phyloP scores from a whole-genome alignment of 2,888 invertebrate genomes.

The Eumerus sabulonum region DNA sequence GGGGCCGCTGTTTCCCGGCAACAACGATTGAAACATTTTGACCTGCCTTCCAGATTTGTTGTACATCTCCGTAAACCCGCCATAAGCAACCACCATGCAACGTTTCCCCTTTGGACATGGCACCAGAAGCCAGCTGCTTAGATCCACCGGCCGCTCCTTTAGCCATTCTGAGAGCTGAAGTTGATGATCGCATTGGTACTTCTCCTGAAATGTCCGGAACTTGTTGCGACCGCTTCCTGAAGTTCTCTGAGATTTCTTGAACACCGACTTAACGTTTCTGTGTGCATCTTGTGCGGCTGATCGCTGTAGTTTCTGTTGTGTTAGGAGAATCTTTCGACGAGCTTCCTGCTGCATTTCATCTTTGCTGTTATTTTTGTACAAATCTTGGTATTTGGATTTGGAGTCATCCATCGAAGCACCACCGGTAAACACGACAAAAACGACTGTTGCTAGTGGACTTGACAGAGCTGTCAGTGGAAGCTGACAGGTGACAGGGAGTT shows the following conservation, averaged over 20 bases:
- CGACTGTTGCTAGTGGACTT: too few relatives aligned
- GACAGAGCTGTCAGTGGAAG: too few relatives aligned
- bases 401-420: constrained; percentile 39
- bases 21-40: constrained; percentile 79
- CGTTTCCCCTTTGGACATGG: constrained; percentile 92
- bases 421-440: too few relatives aligned
- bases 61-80: constrained; percentile 84
- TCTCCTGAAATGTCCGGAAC: constrained; percentile 46
- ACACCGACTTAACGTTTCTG: constrained; percentile 39
- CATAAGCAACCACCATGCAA: constrained; percentile 87
- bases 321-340: constrained; percentile 73
- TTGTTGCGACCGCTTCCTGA: constrained; percentile 20
- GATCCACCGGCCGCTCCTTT: constrained; percentile 89
- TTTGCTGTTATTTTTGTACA: constrained; percentile 36
- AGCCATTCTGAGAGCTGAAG: constrained; percentile 97
- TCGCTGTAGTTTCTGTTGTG: constrained; percentile 75
- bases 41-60: constrained; percentile 83
- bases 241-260: constrained; percentile 12
- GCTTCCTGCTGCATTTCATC: constrained; percentile 70
- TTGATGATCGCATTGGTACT: constrained; percentile 74
- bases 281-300: constrained; percentile 72
- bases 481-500: too few relatives aligned
- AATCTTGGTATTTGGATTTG: constrained; percentile 43
- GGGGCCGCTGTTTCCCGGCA: constrained; percentile 74
- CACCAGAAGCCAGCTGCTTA: constrained; percentile 86